Evolutionary conservation across 2,797 vertebrate species (phyloP).

Genomic region (Ptychadena robeensis): DNA sequence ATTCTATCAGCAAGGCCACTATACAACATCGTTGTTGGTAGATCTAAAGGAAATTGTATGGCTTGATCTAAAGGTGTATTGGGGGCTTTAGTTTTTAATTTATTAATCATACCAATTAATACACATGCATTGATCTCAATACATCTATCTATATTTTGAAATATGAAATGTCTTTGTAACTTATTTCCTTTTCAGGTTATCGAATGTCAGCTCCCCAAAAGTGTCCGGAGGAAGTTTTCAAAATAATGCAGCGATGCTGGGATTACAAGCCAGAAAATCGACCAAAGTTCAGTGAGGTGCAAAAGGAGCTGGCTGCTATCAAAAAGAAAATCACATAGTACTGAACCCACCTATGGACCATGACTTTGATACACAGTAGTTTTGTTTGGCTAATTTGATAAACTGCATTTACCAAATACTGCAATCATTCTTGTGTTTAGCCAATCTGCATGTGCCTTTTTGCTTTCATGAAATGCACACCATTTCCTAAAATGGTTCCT

Average conservation of each 20-base stretch:
- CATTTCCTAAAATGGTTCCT: background rate
- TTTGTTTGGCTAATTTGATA: conserved; percentile 26
- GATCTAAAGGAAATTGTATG: no score
- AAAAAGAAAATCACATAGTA: conserved; percentile 85
- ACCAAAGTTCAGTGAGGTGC: conserved; percentile 90
- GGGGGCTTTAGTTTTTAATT: no score
- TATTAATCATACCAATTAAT: no score
- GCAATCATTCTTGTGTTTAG: conserved; percentile 30
- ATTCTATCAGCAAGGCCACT: no score
- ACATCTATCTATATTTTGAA: no score
- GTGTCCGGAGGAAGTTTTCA: conserved; percentile 94
- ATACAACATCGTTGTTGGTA: no score
- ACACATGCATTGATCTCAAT: no score
- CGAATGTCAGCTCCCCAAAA: conserved; percentile 93
- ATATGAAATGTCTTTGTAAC: no score
- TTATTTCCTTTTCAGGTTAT: conserved; percentile 86
- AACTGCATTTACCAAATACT: conserved; percentile 34
- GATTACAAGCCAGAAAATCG: conserved; percentile 93
- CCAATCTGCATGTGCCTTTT: conserved; percentile 35
- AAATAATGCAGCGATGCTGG: conserved; percentile 95
- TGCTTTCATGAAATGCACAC: background rate
- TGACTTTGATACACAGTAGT: conserved; percentile 40
- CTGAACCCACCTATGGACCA: conserved; percentile 43
- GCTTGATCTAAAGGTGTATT: no score
- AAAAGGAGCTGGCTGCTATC: conserved; percentile 85